These are phyloP conservation scores for Fabriciana adippe DNA, from an alignment of 2,888 invertebrate genomes.

Conservation along the genomic window DNA sequence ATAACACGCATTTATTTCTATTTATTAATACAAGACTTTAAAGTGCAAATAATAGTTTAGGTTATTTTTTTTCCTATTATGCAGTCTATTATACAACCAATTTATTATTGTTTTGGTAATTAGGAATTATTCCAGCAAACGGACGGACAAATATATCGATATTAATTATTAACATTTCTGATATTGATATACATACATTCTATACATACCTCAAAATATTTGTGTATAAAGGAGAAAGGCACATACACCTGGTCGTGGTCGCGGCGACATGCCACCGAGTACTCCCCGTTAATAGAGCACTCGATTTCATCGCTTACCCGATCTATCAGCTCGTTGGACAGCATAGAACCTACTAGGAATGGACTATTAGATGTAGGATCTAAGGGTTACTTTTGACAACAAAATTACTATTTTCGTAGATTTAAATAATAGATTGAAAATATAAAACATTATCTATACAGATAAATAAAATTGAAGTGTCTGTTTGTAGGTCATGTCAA, in stretches of 20 bases:
- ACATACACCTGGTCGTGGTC: constrained; percentile 94
- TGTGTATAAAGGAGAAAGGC: constrained; percentile 95
- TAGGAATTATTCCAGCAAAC: too few species aligned
- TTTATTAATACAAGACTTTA: too few species aligned
- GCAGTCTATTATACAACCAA: too few species aligned
- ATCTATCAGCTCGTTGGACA: constrained; percentile 57
- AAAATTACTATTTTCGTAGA: background rate
- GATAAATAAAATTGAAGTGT: too few species aligned
- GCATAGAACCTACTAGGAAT: constrained; percentile 54
- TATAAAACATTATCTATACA: background rate
- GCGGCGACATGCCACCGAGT: constrained; percentile 88
- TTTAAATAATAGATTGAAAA: background rate
- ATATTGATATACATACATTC: background rate
- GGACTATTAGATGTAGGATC: background rate
- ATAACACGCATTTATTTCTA: background rate
- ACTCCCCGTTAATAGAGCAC: constrained; percentile 94
- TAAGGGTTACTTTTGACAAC: background rate
- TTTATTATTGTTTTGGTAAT: too few species aligned
- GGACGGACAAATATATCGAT: too few species aligned
- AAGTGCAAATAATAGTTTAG: too few species aligned
- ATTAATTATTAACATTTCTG: too few species aligned
- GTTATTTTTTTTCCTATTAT: too few species aligned
- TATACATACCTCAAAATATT: constrained; percentile 93
- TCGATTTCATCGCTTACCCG: constrained; percentile 85
- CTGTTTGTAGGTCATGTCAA: too few species aligned